phyloP scores from a whole-genome alignment of 2,888 invertebrate species.

The Xestia sexstrigata region DNA sequence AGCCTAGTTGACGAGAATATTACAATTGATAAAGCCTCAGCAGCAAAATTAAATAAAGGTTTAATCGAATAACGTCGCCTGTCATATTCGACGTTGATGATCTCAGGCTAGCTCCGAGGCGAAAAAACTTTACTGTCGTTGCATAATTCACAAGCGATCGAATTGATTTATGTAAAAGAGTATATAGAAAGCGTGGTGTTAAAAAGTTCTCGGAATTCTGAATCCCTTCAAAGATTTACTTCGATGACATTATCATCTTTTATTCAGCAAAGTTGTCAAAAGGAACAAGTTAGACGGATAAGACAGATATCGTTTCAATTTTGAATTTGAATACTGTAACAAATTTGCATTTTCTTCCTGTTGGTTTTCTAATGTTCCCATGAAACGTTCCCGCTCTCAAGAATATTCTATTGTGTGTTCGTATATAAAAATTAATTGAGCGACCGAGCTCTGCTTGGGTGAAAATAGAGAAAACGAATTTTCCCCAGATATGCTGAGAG shows the following conservation, averaged over 20 bases:
- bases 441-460: no score
- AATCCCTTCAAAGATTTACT: neutral
- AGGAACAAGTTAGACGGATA: neutral
- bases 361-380: neutral
- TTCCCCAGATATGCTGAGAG: no score
- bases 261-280: neutral
- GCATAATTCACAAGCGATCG: constrained; percentile 27
- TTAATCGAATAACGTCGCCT: constrained; percentile 30
- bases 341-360: neutral
- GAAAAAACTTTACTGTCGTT: constrained; percentile 32
- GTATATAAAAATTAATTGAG: neutral
- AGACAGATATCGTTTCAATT: neutral
- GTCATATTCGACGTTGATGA: constrained; percentile 19
- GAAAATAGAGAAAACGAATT: no score
- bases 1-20: constrained; percentile 1
- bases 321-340: neutral
- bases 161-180: constrained; percentile 12
- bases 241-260: neutral
- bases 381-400: neutral
- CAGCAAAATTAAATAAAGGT: constrained; percentile 12
- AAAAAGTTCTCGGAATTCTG: neutral
- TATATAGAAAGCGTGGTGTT: constrained; percentile 7
- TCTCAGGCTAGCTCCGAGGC: neutral
- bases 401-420: neutral
- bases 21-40: constrained; percentile 34